These are phyloP conservation scores for Myotis pilosus DNA, from an alignment of 2,797 vertebrate species.

Conservation along the genomic window DNA sequence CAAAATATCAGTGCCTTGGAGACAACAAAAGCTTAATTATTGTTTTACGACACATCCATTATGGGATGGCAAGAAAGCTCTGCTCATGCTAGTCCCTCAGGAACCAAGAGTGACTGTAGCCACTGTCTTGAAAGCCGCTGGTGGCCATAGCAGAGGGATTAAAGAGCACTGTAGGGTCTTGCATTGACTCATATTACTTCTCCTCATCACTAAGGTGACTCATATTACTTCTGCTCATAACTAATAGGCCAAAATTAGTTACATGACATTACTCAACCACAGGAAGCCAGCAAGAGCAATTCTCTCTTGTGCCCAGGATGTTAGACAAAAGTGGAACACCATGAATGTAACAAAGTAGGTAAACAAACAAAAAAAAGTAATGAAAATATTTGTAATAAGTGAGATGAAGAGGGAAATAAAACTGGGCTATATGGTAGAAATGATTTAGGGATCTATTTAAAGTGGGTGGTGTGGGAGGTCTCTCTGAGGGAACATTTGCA, in stretches of 20 bases:
- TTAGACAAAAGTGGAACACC: not conserved
- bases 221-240: constrained; percentile 31
- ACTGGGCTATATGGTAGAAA: not conserved
- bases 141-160: not conserved
- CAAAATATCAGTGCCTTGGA: not conserved
- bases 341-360: constrained; percentile 1
- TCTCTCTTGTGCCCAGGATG: not conserved
- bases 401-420: not conserved
- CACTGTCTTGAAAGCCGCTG: not conserved
- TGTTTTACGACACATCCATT: not conserved
- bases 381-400: not conserved
- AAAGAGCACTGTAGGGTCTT: constrained; percentile 20
- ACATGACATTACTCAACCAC: constrained; percentile 24
- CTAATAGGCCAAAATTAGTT: constrained; percentile 62
- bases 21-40: not conserved
- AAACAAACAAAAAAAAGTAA: not conserved
- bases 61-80: not conserved
- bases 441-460: not conserved
- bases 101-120: not conserved
- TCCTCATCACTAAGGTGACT: constrained; percentile 37
- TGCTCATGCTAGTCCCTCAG: not conserved
- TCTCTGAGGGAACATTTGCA: not conserved
- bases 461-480: not conserved
- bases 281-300: constrained; percentile 42
- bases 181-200: constrained; percentile 26